Evolutionary conservation across 2,888 invertebrate species (phyloP).

Genomic region (Linnaemya tessellans): DNA sequence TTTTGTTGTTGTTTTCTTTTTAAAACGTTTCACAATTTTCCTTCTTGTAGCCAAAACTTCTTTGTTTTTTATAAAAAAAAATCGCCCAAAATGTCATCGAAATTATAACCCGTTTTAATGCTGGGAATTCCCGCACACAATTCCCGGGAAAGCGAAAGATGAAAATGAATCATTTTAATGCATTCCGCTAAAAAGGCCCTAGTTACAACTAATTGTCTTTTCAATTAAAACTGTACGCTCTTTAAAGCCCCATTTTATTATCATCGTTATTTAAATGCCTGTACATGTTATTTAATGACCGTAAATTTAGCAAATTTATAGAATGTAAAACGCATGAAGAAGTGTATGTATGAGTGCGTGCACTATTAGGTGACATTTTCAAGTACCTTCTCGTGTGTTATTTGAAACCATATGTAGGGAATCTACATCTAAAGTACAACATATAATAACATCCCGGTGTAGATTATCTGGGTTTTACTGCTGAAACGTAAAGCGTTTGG

Average conservation of each 20-base stretch:
- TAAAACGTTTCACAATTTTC: no score
- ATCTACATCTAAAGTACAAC: conserved; percentile 5
- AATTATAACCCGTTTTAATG: no score
- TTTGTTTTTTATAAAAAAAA: no score
- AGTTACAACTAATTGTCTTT: conserved; percentile 1
- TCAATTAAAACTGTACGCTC: background rate
- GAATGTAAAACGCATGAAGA: conserved; percentile 14
- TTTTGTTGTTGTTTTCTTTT: no score
- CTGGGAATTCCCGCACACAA: no score
- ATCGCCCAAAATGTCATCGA: no score
- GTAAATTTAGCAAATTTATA: conserved; percentile 63
- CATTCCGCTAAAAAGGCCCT: no score
- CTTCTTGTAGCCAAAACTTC: no score
- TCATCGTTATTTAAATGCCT: conserved; percentile 18
- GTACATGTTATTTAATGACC: conserved; percentile 63
- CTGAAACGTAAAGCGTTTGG: conserved; percentile 15
- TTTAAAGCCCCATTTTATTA: background rate
- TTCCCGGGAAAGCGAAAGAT: no score
- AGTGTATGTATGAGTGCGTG: conserved; percentile 2
- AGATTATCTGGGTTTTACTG: conserved; percentile 49
- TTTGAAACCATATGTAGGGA: conserved; percentile 34
- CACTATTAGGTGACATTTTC: conserved; percentile 54
- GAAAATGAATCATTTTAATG: no score
- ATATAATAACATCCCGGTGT: conserved; percentile 23
- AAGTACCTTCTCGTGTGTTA: conserved; percentile 50